Conservation (phyloP, 1,140 invertebrate genomes). For the Heliconius eleuchia region DNA sequence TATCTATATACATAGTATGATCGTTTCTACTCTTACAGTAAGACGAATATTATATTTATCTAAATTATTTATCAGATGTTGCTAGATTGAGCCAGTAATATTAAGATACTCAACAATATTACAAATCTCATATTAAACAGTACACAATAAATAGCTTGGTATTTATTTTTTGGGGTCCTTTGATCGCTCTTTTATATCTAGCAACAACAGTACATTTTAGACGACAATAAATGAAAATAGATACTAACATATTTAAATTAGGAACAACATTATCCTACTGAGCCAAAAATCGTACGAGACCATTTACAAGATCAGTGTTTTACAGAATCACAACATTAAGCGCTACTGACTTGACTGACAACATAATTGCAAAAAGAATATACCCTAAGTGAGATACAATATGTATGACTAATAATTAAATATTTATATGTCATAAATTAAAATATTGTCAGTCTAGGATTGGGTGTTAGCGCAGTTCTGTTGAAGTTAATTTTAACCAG, state of each 20-base stretch:
- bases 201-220: slow-evolving; percentile 40
- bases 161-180: not conserved
- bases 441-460: not conserved
- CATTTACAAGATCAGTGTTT: slow-evolving; percentile 26
- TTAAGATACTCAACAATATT: not conserved
- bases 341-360: slow-evolving; percentile 28
- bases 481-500: not conserved
- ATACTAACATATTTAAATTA: slow-evolving; percentile 39
- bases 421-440: not conserved
- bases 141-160: not conserved
- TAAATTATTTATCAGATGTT: slow-evolving; percentile 28
- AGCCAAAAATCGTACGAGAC: slow-evolving; percentile 48
- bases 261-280: slow-evolving; percentile 57
- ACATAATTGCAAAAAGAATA: not conserved
- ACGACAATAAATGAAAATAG: slow-evolving; percentile 26
- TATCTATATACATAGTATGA: slow-evolving; percentile 47
- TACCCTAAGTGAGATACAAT: not conserved
- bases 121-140: not conserved
- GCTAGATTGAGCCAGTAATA: slow-evolving; percentile 13
- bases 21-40: slow-evolving; percentile 37
- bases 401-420: not conserved
- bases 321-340: slow-evolving; percentile 14
- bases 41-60: slow-evolving; percentile 29
- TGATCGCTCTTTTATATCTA: slow-evolving; percentile 23
- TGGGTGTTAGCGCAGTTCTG: not conserved